Evolutionary conservation across 1,140 invertebrate genomes (phyloP).

Genomic region (Vanessa atalanta): DNA sequence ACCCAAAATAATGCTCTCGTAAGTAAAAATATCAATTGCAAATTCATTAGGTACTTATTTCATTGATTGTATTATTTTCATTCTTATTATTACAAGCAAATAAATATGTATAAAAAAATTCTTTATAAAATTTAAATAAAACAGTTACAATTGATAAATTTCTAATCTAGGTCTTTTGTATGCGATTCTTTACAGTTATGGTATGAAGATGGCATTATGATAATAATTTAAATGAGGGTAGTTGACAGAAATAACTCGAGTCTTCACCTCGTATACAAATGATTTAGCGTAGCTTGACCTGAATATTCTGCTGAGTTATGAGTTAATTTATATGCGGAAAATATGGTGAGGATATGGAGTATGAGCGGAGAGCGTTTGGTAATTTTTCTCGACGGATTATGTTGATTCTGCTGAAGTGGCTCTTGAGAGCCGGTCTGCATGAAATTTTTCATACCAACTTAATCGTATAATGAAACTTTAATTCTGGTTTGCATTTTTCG

Average conservation of each 20-base stretch:
- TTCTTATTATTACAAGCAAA: too few relatives aligned
- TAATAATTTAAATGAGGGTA: conserved; percentile 29
- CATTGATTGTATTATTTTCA: too few relatives aligned
- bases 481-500: background rate
- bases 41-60: too few relatives aligned
- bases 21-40: too few relatives aligned
- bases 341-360: conserved; percentile 52
- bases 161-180: too few relatives aligned
- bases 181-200: background rate
- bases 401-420: conserved; percentile 38
- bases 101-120: too few relatives aligned
- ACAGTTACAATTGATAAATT: too few relatives aligned
- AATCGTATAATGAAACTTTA: background rate
- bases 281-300: conserved; percentile 53
- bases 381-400: conserved; percentile 45
- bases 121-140: too few relatives aligned
- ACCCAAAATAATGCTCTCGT: too few relatives aligned
- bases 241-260: conserved; percentile 31
- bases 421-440: conserved; percentile 21
- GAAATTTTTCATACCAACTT: conserved; percentile 22
- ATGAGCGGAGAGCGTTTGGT: conserved; percentile 37
- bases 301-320: conserved; percentile 55
- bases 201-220: background rate
- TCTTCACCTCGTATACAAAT: conserved; percentile 43
- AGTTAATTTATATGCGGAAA: conserved; percentile 63